These are phyloP conservation scores for Ichneumoninae sp. DNA, from an alignment of 2,888 invertebrate species.

Conservation along the genomic window DNA sequence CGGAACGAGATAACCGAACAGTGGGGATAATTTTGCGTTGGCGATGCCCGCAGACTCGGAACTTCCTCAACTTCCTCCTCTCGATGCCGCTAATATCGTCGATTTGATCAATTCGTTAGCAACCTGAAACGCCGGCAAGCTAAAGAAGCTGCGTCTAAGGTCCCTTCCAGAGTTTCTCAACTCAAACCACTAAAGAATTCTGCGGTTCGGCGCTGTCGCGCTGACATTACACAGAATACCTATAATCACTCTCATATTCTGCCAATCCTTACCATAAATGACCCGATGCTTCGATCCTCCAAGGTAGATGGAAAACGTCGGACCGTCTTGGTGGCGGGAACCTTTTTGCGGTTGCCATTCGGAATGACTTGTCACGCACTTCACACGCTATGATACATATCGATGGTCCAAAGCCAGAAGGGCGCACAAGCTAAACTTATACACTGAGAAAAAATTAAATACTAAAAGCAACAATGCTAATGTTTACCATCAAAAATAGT, in stretches of 20 bases:
- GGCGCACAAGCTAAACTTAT: not conserved
- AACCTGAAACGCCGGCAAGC: not conserved
- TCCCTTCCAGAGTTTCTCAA: not conserved
- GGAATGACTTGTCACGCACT: conserved; percentile 66
- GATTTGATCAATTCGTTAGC: not conserved
- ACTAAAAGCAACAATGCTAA: no score
- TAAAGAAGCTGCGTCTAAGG: not conserved
- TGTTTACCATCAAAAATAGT: no score
- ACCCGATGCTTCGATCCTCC: conserved; percentile 17
- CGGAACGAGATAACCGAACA: not conserved
- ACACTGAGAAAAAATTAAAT: no score
- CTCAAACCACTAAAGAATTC: not conserved
- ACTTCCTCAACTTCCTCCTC: not conserved
- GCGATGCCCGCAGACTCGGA: not conserved
- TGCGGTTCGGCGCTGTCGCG: conserved; percentile 33
- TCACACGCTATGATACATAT: not conserved
- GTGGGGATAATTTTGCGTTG: not conserved
- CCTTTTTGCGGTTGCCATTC: conserved; percentile 67
- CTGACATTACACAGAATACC: conserved; percentile 17
- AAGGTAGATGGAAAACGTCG: conserved; percentile 60
- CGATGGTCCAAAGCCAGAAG: conserved; percentile 11
- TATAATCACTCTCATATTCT: conserved; percentile 2
- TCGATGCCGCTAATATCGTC: not conserved
- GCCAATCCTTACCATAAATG: conserved; percentile 9
- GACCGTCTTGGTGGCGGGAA: not conserved